Percentiles rank a stretch among this genome's conserved stretches.
phyloP scores from a whole-genome alignment of 2,797 vertebrate species.

The Avahi laniger region DNA sequence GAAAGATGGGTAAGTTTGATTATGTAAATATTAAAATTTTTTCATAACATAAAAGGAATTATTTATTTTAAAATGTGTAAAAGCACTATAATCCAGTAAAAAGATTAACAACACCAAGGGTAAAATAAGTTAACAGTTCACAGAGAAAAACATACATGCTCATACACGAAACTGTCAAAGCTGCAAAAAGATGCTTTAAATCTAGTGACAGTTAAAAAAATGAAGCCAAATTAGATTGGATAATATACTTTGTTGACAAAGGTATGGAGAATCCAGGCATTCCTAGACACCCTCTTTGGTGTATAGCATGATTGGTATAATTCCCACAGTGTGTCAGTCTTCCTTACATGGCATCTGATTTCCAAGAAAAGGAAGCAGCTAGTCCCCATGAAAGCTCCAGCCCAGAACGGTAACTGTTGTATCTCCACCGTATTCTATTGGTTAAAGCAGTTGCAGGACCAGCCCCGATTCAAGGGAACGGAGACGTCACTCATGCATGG shows the following conservation, averaged over 20 bases:
- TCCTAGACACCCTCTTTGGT: not conserved
- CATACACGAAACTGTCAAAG: not conserved
- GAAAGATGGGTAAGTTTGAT: not conserved
- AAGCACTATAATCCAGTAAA: not conserved
- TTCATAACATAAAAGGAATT: not conserved
- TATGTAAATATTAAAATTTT: not conserved
- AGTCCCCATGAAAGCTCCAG: not conserved
- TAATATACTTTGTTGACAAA: not conserved
- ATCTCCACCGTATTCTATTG: not conserved
- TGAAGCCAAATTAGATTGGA: not conserved
- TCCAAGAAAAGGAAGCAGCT: not conserved
- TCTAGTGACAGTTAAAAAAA: not conserved
- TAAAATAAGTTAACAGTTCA: not conserved
- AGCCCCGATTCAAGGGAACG: fast-evolving
- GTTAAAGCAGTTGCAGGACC: not conserved
- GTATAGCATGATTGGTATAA: not conserved
- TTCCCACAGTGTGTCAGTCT: fast-evolving
- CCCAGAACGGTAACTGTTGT: not conserved
- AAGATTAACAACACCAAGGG: not conserved
- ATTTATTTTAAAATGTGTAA: not conserved
- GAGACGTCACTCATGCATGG: too few relatives aligned
- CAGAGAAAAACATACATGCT: not conserved
- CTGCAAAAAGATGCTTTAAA: not conserved
- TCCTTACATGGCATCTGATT: not conserved
- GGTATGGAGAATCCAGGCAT: not conserved